Percentiles rank a stretch among this genome's conserved stretches.
These are phyloP conservation scores for Oncorhynchus mykiss DNA, from an alignment of 2,113 vertebrate species.

Conservation along the genomic window DNA sequence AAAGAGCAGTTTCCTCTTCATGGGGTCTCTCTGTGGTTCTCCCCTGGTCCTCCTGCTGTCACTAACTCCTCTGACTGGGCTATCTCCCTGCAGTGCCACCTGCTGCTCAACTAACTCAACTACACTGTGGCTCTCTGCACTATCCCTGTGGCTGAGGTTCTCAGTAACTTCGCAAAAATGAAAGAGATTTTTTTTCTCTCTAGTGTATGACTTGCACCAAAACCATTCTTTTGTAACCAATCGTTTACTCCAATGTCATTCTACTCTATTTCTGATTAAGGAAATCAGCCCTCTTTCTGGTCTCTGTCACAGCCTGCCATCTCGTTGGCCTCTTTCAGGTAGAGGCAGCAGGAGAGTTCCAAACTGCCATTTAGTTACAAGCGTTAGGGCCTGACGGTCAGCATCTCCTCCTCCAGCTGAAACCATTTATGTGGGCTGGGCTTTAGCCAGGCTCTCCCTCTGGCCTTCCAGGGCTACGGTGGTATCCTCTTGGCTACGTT, in stretches of 20 bases:
- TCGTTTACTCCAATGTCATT: no score
- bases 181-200: not conserved
- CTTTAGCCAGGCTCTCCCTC: slow-evolving; percentile 11
- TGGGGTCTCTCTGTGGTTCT: not conserved
- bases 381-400: not conserved
- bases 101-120: not conserved
- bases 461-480: slow-evolving; percentile 14
- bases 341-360: not conserved
- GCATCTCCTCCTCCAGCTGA: slow-evolving; percentile 1
- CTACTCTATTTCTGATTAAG: no score
- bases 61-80: not conserved
- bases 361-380: slow-evolving; percentile 4
- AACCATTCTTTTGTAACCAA: no score
- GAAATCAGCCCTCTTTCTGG: not conserved
- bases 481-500: not conserved
- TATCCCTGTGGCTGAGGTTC: not conserved
- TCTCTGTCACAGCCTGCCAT: slow-evolving; percentile 1
- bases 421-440: slow-evolving; percentile 10
- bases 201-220: no score
- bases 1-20: not conserved
- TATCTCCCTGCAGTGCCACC: slow-evolving; percentile 11
- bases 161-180: not conserved
- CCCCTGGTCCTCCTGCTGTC: not conserved
- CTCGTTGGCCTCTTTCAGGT: slow-evolving; percentile 2
- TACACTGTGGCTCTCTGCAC: not conserved